These are phyloP conservation scores for Numenius arquata DNA, from an alignment of 2,113 vertebrate species.

Conservation along the genomic window DNA sequence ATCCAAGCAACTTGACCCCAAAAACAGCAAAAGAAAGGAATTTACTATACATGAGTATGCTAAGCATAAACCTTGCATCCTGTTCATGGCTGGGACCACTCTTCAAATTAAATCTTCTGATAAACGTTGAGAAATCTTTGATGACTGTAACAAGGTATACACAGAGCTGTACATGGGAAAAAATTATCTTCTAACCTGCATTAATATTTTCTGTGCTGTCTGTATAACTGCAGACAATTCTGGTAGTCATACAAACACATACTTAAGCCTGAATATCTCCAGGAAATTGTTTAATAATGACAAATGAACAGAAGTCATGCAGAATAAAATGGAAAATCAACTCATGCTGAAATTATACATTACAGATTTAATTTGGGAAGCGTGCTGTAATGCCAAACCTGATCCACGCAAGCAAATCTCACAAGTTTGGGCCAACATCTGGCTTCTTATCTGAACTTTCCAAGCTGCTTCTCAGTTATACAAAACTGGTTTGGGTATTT, in stretches of 20 bases:
- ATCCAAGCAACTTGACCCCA: neutral
- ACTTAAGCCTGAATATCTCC: neutral
- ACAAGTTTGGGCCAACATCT: neutral
- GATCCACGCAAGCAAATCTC: neutral
- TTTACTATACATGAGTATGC: neutral
- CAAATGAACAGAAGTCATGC: neutral
- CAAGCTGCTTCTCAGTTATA: neutral
- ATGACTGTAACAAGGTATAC: neutral
- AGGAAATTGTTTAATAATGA: neutral
- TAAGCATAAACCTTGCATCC: neutral
- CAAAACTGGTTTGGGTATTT: neutral
- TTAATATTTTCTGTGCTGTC: neutral
- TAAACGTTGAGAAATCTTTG: neutral
- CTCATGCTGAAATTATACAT: neutral
- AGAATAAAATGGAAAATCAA: neutral
- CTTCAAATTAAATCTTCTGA: neutral
- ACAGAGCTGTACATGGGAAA: neutral
- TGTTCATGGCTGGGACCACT: neutral
- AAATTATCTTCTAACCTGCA: neutral
- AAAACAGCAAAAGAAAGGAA: neutral
- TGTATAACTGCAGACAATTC: neutral
- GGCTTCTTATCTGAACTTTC: slow-evolving; percentile 6
- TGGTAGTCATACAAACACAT: neutral
- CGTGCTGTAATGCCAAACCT: neutral
- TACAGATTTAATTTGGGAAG: slow-evolving; percentile 3